Conservation (phyloP, 2,113 vertebrate genomes). For the Caretta caretta region DNA sequence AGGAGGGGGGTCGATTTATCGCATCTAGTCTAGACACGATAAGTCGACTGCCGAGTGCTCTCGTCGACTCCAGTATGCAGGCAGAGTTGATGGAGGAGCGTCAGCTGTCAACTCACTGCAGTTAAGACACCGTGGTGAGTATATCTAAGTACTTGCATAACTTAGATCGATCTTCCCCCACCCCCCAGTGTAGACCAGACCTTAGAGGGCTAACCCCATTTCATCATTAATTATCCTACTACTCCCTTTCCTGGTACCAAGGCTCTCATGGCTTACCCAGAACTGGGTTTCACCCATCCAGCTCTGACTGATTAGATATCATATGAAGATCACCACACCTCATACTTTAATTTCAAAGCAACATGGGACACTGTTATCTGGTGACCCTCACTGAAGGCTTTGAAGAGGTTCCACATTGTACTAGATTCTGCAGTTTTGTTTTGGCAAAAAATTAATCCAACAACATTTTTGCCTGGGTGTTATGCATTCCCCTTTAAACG, state of each 20-base stretch:
- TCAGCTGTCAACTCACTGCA: too few relatives aligned
- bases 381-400: background rate
- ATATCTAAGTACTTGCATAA: too few relatives aligned
- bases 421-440: background rate
- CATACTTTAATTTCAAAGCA: background rate
- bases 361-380: background rate
- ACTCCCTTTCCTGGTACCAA: background rate
- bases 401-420: background rate
- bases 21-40: too few relatives aligned
- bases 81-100: too few relatives aligned
- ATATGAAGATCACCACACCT: fast-evolving
- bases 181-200: too few relatives aligned
- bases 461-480: background rate
- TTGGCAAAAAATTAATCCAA: background rate
- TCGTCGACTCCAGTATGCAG: too few relatives aligned
- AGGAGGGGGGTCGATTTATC: too few relatives aligned
- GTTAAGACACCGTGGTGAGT: too few relatives aligned
- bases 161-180: too few relatives aligned
- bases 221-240: background rate
- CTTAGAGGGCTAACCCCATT: background rate
- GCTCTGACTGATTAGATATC: background rate
- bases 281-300: background rate
- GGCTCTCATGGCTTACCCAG: background rate
- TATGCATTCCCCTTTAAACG: background rate
- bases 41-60: too few relatives aligned